Base-by-base conservation (phyloP, 2,888 invertebrate genomes). In the Leucophora obtusa region DNA sequence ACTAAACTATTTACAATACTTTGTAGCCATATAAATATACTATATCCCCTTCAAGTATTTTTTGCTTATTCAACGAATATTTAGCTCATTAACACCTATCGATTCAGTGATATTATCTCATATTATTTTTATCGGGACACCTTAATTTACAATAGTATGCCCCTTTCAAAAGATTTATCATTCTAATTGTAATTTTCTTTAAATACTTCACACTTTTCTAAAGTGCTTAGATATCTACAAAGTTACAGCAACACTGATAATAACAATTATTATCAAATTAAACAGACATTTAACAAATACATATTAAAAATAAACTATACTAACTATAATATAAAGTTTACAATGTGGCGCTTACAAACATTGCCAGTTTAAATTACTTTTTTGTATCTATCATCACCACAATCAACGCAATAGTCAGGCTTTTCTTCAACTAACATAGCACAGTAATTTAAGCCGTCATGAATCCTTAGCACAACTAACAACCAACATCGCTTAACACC, bases 201-300 rank as follows among this genome's bases (percentile, higher is more conserved):
- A 69, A 70, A 70, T 43, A 47, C 43, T 47, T 47, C 43, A 47
- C 43, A 47, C 43, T 47, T 47, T n/a, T n/a, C n/a, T n/a, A 14
- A 43, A n/a, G n/a, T n/a, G n/a, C n/a, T n/a, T n/a, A n/a, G n/a
- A n/a, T n/a, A n/a, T 21, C 33, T 14, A 54, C 59, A 24, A 66
- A 50, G 66, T 72, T 72, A 71, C 35, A 58, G 77, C 77, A 78
- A 72, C 66, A 38, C 77, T 72, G 66, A 66, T 78, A 78, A 72
- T 66, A 72, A 60, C 77, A 78, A 78, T 78, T 78, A 78, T 78
- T 78, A 78, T 66, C 77, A 78, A 71, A 71, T 78, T 78, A 78
- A 78, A 78, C 50, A 66, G 60, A 66, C 60, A 72, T 78, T 78
- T 47, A 62, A 60, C 60, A 47, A 71, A 77, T 71, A 53, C 7